A percentile compares a stretch with the other conserved stretches of the same genome.
phyloP scores from a whole-genome alignment of 2,888 invertebrate genomes.

The Cybosia mesomella region DNA sequence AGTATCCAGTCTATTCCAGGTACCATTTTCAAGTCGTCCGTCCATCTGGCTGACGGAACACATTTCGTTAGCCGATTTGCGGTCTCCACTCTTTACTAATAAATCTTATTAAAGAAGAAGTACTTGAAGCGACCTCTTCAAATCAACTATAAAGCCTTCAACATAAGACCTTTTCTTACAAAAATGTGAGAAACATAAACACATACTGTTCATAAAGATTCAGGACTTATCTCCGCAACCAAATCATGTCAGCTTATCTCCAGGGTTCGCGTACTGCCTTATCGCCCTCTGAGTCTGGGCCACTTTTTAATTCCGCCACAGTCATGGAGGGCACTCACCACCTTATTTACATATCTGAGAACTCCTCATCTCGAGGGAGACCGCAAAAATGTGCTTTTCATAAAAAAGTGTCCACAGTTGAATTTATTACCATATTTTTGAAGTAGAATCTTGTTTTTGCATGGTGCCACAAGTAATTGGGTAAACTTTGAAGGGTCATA shows the following conservation, averaged over 20 bases:
- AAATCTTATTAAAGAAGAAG: too few species aligned
- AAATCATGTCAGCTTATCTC: conserved; percentile 49
- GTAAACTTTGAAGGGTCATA: not conserved
- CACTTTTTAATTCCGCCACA: conserved; percentile 56
- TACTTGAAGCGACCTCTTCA: not conserved
- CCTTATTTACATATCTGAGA: conserved; percentile 63
- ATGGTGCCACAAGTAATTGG: not conserved
- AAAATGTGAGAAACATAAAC: conserved; percentile 12
- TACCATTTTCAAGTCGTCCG: too few species aligned
- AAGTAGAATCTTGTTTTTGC: conserved; percentile 12
- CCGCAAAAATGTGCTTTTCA: conserved; percentile 20
- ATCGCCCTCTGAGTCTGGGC: conserved; percentile 37
- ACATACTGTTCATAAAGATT: conserved; percentile 18
- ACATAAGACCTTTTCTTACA: not conserved
- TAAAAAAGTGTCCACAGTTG: conserved; percentile 22
- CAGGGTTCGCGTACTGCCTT: conserved; percentile 39
- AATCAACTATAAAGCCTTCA: conserved; percentile 3
- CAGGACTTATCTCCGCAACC: conserved; percentile 50
- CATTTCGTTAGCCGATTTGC: too few species aligned
- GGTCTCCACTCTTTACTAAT: too few species aligned
- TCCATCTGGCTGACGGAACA: too few species aligned
- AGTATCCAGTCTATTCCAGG: too few species aligned
- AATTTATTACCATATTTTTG: conserved; percentile 28
- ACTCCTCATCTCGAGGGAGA: conserved; percentile 43
- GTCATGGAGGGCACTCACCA: conserved; percentile 47